phyloP scores from a whole-genome alignment of 2,888 invertebrate genomes.

The Leptopilina myrica region DNA sequence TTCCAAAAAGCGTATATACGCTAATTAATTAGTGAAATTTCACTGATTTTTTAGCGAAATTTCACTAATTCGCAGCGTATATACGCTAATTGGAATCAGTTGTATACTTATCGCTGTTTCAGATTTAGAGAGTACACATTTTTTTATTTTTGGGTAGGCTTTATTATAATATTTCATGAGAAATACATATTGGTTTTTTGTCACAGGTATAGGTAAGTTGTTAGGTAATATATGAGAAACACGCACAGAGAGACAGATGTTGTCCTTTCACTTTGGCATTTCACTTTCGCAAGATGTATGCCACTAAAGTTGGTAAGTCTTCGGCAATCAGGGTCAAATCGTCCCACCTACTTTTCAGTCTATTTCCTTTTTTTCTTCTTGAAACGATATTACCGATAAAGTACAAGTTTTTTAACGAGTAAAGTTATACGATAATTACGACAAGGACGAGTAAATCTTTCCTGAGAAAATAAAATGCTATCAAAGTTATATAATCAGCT shows the following conservation, averaged over 20 bases:
- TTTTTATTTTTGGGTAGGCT: too few relatives aligned
- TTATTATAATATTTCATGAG: too few relatives aligned
- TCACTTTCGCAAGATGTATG: conserved; percentile 70
- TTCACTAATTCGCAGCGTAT: too few relatives aligned
- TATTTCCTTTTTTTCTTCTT: conserved; percentile 6
- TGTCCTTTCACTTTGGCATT: conserved; percentile 73
- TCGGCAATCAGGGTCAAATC: conserved; percentile 61
- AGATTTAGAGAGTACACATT: too few relatives aligned
- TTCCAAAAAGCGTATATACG: too few relatives aligned
- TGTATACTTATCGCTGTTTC: too few relatives aligned
- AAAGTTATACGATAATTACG: conserved; percentile 30
- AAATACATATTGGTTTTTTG: too few relatives aligned
- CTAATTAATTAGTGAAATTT: too few relatives aligned
- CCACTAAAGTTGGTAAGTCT: conserved; percentile 59
- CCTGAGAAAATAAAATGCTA: conserved; percentile 16
- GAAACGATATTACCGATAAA: conserved; percentile 34
- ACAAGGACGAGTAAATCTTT: conserved; percentile 8
- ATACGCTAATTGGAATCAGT: too few relatives aligned
- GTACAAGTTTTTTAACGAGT: conserved; percentile 20
- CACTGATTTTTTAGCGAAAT: too few relatives aligned
- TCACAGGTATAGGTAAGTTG: conserved; percentile 32
- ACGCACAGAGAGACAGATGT: conserved; percentile 61
- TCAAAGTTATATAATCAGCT: conserved; percentile 26
- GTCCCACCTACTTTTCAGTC: conserved; percentile 52
- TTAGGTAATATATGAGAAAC: conserved; percentile 67